These are phyloP conservation scores for Alviniconcha strummeri DNA, from an alignment of 2,888 invertebrate genomes.

Conservation along the genomic window DNA sequence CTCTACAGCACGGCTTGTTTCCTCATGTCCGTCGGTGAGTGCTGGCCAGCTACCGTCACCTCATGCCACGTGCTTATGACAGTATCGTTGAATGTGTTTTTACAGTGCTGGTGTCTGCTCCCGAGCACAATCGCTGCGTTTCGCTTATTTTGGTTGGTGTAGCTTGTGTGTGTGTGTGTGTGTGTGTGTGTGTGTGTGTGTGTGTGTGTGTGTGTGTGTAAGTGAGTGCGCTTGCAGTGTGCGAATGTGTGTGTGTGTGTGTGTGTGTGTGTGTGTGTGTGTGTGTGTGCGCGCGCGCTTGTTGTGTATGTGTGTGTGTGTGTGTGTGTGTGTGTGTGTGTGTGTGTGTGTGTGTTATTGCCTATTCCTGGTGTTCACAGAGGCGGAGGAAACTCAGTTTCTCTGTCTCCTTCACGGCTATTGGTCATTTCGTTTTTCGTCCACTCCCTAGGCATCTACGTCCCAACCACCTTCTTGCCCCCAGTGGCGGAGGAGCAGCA, in stretches of 20 bases:
- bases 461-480: conserved; percentile 92
- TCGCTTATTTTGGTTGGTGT: neutral
- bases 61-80: neutral
- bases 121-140: too few species aligned
- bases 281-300: neutral
- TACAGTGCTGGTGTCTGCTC: too few species aligned
- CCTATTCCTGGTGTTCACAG: too few species aligned
- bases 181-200: neutral
- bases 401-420: too few species aligned
- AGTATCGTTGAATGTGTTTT: too few species aligned
- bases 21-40: conserved; percentile 17
- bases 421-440: too few species aligned
- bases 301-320: neutral
- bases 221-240: neutral
- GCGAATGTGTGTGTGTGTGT: neutral
- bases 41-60: too few species aligned
- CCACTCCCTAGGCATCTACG: conserved; percentile 81
- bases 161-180: neutral
- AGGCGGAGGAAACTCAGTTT: too few species aligned
- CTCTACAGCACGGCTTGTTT: conserved; percentile 56
- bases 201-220: conserved; percentile 3
- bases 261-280: neutral
- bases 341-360: neutral
- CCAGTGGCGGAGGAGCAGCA: conserved; percentile 77
- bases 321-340: conserved; percentile 5